Conservation (phyloP, 2,797 vertebrate genomes). For the Neoniphon sammara region DNA sequence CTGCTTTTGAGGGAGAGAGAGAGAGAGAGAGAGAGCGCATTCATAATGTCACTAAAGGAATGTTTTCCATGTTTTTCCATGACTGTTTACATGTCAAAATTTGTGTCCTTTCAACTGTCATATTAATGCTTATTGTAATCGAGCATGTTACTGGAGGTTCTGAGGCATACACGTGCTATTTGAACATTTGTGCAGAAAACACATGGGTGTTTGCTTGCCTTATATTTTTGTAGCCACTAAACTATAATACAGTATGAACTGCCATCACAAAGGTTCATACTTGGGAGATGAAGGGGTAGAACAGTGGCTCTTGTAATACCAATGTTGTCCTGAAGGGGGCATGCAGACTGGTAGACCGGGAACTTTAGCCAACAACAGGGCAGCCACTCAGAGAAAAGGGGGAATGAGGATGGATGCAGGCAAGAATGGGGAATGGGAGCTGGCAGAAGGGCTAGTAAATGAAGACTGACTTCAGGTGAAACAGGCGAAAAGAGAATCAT, state of each 20-base stretch:
- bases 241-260: neutral
- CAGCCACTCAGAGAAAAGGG: neutral
- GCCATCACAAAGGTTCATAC: neutral
- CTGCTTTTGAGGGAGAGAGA: constrained; percentile 44
- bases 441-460: constrained; percentile 19
- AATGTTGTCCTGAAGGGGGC: constrained; percentile 8
- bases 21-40: constrained; percentile 19
- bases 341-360: neutral
- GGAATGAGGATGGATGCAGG: constrained; percentile 15
- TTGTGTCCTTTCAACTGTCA: neutral
- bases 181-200: no score
- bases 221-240: no score
- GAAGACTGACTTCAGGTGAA: constrained; percentile 53
- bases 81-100: neutral
- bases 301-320: neutral
- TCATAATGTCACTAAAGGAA: constrained; percentile 3
- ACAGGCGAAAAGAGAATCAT: constrained; percentile 57
- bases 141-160: no score
- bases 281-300: neutral
- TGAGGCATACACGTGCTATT: no score
- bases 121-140: no score
- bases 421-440: constrained; percentile 16
- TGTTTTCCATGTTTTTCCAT: neutral
- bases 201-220: no score
- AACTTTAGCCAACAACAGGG: neutral